phyloP scores from a whole-genome alignment of 1,140 invertebrate genomes.

The Calliopsis andreniformis region DNA sequence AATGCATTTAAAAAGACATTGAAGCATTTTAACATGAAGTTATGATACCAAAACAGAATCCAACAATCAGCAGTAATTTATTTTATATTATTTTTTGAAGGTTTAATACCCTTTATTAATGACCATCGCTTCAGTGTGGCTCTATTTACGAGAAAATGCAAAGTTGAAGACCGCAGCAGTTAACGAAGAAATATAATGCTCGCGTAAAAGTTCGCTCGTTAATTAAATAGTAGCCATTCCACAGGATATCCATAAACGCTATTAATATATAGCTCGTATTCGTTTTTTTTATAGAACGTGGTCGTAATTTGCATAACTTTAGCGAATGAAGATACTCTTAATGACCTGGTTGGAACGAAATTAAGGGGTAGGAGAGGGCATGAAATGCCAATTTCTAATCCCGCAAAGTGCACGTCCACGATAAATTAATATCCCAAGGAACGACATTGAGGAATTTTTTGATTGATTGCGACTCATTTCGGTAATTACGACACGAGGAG shows the following conservation, averaged over 20 bases:
- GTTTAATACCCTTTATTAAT: too few relatives aligned
- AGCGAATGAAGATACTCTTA: conserved; percentile 24
- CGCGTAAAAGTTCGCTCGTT: conserved; percentile 15
- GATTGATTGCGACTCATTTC: conserved; percentile 29
- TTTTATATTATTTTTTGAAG: too few relatives aligned
- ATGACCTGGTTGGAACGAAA: conserved; percentile 13
- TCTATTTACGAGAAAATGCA: too few relatives aligned
- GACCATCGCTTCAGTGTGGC: too few relatives aligned
- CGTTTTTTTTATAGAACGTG: background rate
- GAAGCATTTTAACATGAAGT: too few relatives aligned
- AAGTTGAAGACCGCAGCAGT: background rate
- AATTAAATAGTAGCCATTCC: conserved; percentile 23
- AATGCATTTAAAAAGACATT: too few relatives aligned
- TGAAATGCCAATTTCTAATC: conserved; percentile 22
- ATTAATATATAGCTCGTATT: background rate
- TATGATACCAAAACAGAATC: too few relatives aligned
- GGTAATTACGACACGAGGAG: conserved; percentile 1
- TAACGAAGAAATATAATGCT: conserved; percentile 25
- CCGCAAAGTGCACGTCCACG: conserved; percentile 23
- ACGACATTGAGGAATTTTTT: conserved; percentile 26
- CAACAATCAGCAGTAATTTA: too few relatives aligned
- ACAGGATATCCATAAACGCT: conserved; percentile 13
- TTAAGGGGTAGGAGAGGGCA: conserved; percentile 11
- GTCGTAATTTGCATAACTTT: conserved; percentile 14
- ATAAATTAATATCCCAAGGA: conserved; percentile 33